phyloP scores from a whole-genome alignment of 1,140 invertebrate species.

The Tyrophagus putrescentiae region DNA sequence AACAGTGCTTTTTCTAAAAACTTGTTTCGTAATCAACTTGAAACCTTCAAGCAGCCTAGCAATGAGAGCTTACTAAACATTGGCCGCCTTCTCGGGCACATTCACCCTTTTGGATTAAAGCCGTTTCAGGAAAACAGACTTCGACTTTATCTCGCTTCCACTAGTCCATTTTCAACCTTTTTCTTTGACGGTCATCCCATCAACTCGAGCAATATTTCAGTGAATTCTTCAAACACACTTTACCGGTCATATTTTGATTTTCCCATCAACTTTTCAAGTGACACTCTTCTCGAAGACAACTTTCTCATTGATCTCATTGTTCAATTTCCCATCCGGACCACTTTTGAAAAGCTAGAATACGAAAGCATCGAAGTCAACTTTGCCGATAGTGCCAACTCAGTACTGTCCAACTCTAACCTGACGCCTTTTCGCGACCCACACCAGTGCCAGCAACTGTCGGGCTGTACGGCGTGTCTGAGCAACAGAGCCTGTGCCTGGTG shows the following conservation, averaged over 20 bases:
- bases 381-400: neutral
- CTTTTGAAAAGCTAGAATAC: conserved; percentile 16
- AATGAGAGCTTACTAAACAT: conserved; percentile 36
- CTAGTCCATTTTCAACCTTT: conserved; percentile 27
- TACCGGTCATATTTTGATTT: conserved; percentile 22
- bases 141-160: conserved; percentile 26
- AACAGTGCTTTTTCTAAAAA: too few relatives aligned
- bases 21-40: too few relatives aligned
- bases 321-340: conserved; percentile 16
- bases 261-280: conserved; percentile 24
- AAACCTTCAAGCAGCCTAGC: conserved; percentile 42
- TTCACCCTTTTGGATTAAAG: conserved; percentile 56
- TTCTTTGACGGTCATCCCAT: conserved; percentile 31
- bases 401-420: neutral
- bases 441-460: conserved; percentile 31
- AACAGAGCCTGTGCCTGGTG: conserved; percentile 85
- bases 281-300: conserved; percentile 23
- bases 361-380: conserved; percentile 26
- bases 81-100: conserved; percentile 56
- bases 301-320: conserved; percentile 28
- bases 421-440: neutral
- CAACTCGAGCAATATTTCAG: conserved; percentile 28
- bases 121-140: conserved; percentile 42
- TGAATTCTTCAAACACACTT: conserved; percentile 17
- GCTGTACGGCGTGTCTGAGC: conserved; percentile 69